Evolutionary conservation across 2,113 vertebrate species (phyloP).

Genomic region (Conger conger): DNA sequence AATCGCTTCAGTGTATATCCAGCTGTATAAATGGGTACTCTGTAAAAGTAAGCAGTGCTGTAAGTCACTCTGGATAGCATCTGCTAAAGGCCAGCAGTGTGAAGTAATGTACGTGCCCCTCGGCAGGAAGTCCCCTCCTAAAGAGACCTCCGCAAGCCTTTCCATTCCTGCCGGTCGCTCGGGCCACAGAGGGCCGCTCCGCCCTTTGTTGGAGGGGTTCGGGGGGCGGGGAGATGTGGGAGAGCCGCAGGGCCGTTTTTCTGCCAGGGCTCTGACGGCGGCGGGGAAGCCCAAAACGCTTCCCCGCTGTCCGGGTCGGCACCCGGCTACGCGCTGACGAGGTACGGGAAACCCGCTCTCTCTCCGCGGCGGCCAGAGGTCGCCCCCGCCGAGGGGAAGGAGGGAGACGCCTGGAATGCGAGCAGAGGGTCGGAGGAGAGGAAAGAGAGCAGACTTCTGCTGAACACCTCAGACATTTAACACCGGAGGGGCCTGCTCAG

Average conservation of each 20-base stretch:
- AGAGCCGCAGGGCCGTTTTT: not conserved
- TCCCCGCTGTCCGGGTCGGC: too few species aligned
- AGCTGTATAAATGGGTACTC: too few species aligned
- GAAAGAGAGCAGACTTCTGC: not conserved
- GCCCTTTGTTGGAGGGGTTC: not conserved
- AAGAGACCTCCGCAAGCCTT: not conserved
- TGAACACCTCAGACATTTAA: not conserved
- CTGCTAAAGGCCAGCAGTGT: too few species aligned
- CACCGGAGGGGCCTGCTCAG: not conserved
- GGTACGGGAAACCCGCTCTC: not conserved
- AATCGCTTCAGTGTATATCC: too few species aligned
- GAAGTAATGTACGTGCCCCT: not conserved
- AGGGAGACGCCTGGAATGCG: not conserved
- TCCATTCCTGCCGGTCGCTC: not conserved
- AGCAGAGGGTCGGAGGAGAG: not conserved
- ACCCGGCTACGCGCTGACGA: not conserved
- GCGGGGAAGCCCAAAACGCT: not conserved
- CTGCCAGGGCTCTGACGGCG: not conserved
- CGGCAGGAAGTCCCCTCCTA: not conserved
- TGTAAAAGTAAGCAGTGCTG: too few species aligned
- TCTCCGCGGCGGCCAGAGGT: not conserved
- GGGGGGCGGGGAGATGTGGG: not conserved
- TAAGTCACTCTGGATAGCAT: too few species aligned
- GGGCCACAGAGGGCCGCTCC: not conserved
- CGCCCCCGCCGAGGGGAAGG: not conserved